Evolutionary conservation across 1,140 invertebrate species (phyloP).

Genomic region (Chlorops oryzae): DNA sequence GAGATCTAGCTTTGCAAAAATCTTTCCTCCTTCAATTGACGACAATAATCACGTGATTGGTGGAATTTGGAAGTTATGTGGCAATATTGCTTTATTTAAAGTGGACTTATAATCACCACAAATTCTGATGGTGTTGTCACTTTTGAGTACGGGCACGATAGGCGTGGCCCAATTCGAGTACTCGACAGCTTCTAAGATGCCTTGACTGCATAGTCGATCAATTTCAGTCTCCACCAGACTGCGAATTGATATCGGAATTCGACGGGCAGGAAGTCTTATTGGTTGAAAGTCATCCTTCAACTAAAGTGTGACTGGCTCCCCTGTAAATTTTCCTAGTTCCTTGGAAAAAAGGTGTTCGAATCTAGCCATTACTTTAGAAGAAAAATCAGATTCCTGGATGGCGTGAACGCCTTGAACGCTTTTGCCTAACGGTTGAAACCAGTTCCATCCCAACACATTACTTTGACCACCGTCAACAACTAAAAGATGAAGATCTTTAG

Average conservation of each 20-base stretch:
- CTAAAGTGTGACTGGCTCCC: not conserved
- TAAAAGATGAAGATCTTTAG: constrained; percentile 12
- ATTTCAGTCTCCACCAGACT: constrained; percentile 11
- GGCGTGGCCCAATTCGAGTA: too few relatives aligned
- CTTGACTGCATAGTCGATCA: too few relatives aligned
- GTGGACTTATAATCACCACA: too few relatives aligned
- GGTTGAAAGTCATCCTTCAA: not conserved
- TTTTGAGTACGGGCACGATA: too few relatives aligned
- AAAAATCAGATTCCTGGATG: not conserved
- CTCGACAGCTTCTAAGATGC: too few relatives aligned
- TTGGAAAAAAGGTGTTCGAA: not conserved
- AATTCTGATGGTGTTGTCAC: too few relatives aligned
- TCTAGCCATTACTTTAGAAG: not conserved
- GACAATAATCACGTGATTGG: constrained; percentile 42
- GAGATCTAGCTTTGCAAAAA: constrained; percentile 34
- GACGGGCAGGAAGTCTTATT: not conserved
- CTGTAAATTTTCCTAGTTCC: not conserved
- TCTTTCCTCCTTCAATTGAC: constrained; percentile 25
- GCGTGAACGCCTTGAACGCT: constrained; percentile 10
- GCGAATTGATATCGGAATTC: not conserved
- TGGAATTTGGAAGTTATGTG: constrained; percentile 49
- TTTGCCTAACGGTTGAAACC: constrained; percentile 20
- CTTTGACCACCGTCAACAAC: constrained; percentile 9
- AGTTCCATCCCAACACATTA: constrained; percentile 22
- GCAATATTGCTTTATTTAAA: constrained; percentile 33